These are phyloP conservation scores for Danaus melanippus DNA, from an alignment of 1,140 invertebrate genomes.

Conservation along the genomic window DNA sequence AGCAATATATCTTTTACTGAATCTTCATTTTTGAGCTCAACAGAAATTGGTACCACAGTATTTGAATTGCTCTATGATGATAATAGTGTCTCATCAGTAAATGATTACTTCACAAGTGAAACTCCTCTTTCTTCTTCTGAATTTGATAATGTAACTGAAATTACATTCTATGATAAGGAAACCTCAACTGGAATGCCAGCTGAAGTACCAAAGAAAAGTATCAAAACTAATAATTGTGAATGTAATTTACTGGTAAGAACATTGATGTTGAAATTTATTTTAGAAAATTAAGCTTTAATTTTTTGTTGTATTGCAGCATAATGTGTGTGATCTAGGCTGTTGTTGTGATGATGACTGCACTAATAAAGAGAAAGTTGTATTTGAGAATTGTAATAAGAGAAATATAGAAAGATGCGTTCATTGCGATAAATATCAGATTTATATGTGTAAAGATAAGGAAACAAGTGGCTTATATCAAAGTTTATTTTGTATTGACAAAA, in stretches of 20 bases:
- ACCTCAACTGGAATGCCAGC: conserved; percentile 30
- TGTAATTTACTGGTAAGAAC: conserved; percentile 70
- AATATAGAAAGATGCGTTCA: conserved; percentile 7
- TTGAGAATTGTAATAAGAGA: conserved; percentile 69
- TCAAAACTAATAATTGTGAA: conserved; percentile 41
- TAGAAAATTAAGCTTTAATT: background rate
- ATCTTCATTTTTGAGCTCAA: conserved; percentile 24
- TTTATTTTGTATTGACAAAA: conserved; percentile 75
- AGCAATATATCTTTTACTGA: conserved; percentile 27
- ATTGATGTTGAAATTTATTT: conserved; percentile 7
- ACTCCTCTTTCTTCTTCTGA: conserved; percentile 37
- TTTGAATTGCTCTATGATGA: too few relatives aligned
- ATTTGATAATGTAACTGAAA: conserved; percentile 52
- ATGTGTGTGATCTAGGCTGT: conserved; percentile 81
- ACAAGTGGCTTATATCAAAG: conserved; percentile 65
- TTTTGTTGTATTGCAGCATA: conserved; percentile 55
- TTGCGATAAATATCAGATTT: background rate
- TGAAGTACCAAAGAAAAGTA: conserved; percentile 27
- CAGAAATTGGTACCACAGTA: conserved; percentile 34
- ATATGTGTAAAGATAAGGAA: conserved; percentile 10
- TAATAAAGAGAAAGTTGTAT: conserved; percentile 70
- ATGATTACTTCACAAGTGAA: conserved; percentile 38
- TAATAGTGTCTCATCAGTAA: conserved; percentile 44
- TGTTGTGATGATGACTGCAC: conserved; percentile 83
- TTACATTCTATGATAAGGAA: conserved; percentile 41